Conservation (phyloP, 92 coral and sea anemone species). For the Zoanthus sociatus region DNA sequence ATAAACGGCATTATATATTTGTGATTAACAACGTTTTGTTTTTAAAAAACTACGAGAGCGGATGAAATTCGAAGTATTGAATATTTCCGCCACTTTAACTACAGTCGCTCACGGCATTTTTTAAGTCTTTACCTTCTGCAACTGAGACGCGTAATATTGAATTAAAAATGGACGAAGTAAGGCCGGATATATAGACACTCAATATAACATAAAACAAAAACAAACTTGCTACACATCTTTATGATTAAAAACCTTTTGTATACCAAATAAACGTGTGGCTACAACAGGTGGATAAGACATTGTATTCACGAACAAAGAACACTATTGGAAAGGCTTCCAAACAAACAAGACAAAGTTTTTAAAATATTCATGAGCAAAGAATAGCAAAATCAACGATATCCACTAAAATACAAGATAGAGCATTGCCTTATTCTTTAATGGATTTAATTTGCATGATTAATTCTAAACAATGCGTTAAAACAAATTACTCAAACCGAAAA, state of each 20-base stretch:
- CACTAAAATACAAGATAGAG: background rate
- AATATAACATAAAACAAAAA: too few relatives aligned
- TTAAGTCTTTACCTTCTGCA: too few relatives aligned
- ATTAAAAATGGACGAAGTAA: too few relatives aligned
- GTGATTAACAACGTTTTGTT: too few relatives aligned
- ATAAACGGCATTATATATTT: too few relatives aligned
- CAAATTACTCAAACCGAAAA: background rate
- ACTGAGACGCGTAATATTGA: too few relatives aligned
- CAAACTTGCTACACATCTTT: background rate
- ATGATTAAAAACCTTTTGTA: background rate
- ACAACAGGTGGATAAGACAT: background rate
- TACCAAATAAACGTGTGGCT: background rate
- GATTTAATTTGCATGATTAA: background rate
- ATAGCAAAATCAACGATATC: background rate
- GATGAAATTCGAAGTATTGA: too few relatives aligned
- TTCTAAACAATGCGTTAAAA: constrained; percentile 15
- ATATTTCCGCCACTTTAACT: too few relatives aligned
- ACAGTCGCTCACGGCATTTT: too few relatives aligned
- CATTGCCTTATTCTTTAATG: background rate
- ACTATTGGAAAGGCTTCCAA: background rate
- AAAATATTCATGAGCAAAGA: background rate
- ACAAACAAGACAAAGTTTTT: constrained; percentile 1
- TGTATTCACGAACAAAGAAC: background rate
- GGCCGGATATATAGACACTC: too few relatives aligned
- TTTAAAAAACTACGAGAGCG: too few relatives aligned